These are phyloP conservation scores for Falcunculus frontatus DNA, from an alignment of 2,113 vertebrate genomes.

Conservation along the genomic window DNA sequence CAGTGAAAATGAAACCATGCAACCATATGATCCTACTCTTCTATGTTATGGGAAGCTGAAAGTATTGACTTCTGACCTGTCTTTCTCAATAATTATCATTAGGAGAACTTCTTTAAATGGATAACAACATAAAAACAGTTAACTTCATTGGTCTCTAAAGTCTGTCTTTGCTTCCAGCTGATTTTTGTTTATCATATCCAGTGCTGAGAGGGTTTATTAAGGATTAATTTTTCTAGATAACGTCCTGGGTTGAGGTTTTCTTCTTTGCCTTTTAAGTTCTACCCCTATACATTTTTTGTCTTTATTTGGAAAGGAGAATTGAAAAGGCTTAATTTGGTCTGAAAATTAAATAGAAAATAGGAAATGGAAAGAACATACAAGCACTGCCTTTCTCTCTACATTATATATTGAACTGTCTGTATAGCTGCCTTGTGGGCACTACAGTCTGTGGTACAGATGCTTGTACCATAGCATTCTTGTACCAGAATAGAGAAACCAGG, in stretches of 20 bases:
- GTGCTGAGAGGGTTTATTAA: not conserved
- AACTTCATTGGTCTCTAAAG: not conserved
- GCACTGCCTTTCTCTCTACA: not conserved
- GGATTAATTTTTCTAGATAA: not conserved
- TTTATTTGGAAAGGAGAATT: not conserved
- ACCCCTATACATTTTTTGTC: not conserved
- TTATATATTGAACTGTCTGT: not conserved
- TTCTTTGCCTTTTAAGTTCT: not conserved
- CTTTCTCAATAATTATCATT: not conserved
- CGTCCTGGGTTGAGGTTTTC: not conserved
- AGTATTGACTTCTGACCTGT: not conserved
- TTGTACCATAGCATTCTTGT: not conserved
- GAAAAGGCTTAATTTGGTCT: not conserved
- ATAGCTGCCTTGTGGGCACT: not conserved
- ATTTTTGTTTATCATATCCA: not conserved
- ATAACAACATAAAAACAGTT: not conserved
- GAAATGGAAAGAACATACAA: not conserved
- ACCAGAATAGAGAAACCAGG: not conserved
- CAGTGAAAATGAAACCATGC: not conserved
- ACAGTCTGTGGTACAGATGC: not conserved
- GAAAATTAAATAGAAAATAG: not conserved
- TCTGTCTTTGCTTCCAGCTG: not conserved
- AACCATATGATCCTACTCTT: not conserved
- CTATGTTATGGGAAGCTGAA: not conserved
- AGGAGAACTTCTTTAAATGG: not conserved